Percentiles rank a stretch among this genome's conserved stretches.
phyloP scores from a whole-genome alignment of 2,113 vertebrate species.

The Eclectus roratus region DNA sequence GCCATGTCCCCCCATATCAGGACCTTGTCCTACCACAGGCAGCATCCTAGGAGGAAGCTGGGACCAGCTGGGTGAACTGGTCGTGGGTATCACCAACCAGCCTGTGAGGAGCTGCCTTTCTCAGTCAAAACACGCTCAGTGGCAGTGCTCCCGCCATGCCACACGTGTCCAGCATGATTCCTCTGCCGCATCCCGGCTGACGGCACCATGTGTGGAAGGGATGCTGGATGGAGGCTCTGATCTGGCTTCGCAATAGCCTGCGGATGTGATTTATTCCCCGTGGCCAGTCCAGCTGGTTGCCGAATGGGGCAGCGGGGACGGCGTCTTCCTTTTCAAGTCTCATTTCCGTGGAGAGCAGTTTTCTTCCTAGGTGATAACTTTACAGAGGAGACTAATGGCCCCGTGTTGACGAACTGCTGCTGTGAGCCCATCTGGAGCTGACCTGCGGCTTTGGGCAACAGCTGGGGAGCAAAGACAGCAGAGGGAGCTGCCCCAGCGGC shows the following conservation, averaged over 20 bases:
- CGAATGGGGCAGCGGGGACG: background rate
- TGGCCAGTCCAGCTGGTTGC: background rate
- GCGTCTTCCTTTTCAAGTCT: background rate
- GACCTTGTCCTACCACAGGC: accelerated
- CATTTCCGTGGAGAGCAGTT: background rate
- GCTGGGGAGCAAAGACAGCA: conserved; percentile 7
- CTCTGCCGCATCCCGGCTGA: background rate
- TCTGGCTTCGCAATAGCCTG: background rate
- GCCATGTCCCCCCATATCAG: accelerated
- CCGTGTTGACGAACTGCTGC: background rate
- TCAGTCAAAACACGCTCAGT: accelerated
- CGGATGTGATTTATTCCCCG: background rate
- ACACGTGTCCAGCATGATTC: accelerated
- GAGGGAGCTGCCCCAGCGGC: background rate
- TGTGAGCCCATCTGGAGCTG: background rate
- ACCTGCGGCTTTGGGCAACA: background rate
- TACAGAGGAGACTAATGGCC: background rate
- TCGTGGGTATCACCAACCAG: accelerated
- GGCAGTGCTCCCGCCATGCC: background rate
- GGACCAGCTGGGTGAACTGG: background rate
- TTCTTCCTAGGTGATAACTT: background rate
- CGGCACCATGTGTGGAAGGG: background rate
- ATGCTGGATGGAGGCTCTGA: background rate
- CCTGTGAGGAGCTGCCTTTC: background rate
- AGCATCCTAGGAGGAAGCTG: background rate